Evolutionary conservation across 1,140 invertebrate species (phyloP).

Genomic region (Trissolcus basalis): DNA sequence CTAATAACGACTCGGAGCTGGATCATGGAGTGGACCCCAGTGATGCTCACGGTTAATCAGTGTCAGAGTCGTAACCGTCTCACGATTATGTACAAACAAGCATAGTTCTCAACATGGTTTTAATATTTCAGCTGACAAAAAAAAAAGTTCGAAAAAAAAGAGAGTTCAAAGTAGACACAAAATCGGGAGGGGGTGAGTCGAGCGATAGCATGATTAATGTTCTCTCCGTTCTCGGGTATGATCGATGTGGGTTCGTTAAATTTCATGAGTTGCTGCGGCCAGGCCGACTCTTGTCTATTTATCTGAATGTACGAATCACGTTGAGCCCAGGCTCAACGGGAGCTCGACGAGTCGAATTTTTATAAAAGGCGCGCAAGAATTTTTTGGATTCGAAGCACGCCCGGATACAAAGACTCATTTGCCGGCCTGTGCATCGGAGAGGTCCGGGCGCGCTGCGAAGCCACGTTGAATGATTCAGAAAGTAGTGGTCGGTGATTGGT

Average conservation of each 20-base stretch:
- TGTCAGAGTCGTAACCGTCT: slow-evolving; percentile 7
- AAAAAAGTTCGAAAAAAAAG: background rate
- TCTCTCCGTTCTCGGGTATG: slow-evolving; percentile 56
- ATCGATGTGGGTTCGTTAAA: slow-evolving; percentile 43
- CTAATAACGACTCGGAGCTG: slow-evolving; percentile 18
- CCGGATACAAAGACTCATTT: slow-evolving; percentile 16
- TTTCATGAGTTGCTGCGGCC: slow-evolving; percentile 20
- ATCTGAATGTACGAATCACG: slow-evolving; percentile 1
- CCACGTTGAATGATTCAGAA: slow-evolving; percentile 30
- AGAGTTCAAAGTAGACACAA: background rate
- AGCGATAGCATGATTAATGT: slow-evolving; percentile 29
- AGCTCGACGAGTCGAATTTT: background rate
- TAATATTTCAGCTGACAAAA: slow-evolving; percentile 6
- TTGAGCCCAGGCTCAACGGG: too few species aligned
- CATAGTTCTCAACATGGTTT: slow-evolving; percentile 6
- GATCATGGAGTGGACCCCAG: slow-evolving; percentile 11
- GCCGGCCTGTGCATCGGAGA: background rate
- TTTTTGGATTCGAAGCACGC: slow-evolving; percentile 31
- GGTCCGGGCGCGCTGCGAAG: slow-evolving; percentile 18
- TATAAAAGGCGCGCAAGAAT: slow-evolving; percentile 10
- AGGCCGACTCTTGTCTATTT: background rate
- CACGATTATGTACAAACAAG: slow-evolving; percentile 16
- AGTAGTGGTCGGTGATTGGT: slow-evolving; percentile 46
- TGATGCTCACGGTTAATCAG: slow-evolving; percentile 6
- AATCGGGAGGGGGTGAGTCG: slow-evolving; percentile 13